phyloP scores from a whole-genome alignment of 1,140 invertebrate genomes.

The Tachypleus tridentatus region DNA sequence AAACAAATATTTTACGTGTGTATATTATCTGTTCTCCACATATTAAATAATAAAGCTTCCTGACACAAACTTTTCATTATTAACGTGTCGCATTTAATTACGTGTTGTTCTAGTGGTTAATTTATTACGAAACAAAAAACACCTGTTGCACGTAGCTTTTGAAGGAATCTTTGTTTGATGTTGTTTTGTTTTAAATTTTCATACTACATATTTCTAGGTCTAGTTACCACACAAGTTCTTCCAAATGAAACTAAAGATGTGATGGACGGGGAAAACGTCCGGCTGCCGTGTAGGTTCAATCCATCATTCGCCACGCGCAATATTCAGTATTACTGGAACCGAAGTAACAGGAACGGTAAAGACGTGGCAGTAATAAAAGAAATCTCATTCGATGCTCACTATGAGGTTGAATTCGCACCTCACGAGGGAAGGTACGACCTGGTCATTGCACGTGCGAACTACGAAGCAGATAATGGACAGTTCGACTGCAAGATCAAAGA shows the following conservation, averaged over 20 bases:
- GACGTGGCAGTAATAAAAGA: constrained; percentile 59
- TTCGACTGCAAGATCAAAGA: constrained; percentile 83
- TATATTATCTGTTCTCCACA: too few species aligned
- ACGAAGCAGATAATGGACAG: constrained; percentile 76
- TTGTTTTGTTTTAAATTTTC: too few species aligned
- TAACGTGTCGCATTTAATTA: too few species aligned
- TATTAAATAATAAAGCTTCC: too few species aligned
- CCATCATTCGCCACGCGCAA: constrained; percentile 42
- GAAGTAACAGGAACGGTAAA: constrained; percentile 46
- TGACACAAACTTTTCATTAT: too few species aligned
- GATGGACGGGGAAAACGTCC: constrained; percentile 57
- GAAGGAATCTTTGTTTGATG: too few species aligned
- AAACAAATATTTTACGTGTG: too few species aligned
- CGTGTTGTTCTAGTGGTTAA: too few species aligned
- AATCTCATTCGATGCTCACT: constrained; percentile 57
- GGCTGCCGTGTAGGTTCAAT: constrained; percentile 60
- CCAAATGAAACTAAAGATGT: constrained; percentile 14
- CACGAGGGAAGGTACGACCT: constrained; percentile 74
- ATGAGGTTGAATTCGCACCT: constrained; percentile 60
- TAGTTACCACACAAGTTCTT: too few species aligned
- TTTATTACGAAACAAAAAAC: too few species aligned
- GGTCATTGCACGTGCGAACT: constrained; percentile 49
- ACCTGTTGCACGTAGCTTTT: too few species aligned
- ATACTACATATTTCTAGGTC: too few species aligned
- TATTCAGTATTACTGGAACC: constrained; percentile 59